Base-by-base conservation (phyloP, 2,113 vertebrate species). In the Pseudorectes ferrugineus region DNA sequence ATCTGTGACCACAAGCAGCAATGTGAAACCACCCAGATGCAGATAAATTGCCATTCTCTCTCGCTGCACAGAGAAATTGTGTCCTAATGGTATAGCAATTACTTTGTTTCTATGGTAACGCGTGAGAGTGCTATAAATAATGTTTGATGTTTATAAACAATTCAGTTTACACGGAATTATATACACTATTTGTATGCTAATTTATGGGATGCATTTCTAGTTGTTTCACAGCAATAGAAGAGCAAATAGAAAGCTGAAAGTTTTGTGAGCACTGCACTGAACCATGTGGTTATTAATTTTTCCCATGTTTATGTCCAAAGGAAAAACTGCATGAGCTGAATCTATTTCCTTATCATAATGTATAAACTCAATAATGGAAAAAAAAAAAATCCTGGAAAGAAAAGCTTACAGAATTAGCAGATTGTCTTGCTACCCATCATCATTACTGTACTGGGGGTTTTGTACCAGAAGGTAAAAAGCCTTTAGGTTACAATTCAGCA, bases 111-210 rank as follows among this genome's bases (percentile, higher is more conserved):
- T 85, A 90, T 95, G 92, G 94, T 21, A 78, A 93, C 8, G 0
- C 18, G 42, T 70, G 71, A 35, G 45, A 12, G 55, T 0, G 0
- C 70, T 86, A 43, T 80, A 92, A 96, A 92, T 91, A 67, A 79
- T 22, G 68, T 67, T 52, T 85, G 67, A 52, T 96, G 85, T 96
- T 96, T 94, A 92, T 88, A 93, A 97, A 92, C 93, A 95, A 65
- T 76, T 59, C 52, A 0, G 10, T 74, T 68, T 52, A 58, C 78
- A 54, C 68, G 58, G 73, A 87, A 74, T 87, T 80, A 70, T 49
- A 15, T 18, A 14, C 65, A 26, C 43, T 74, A 74, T 95, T 93
- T 93, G 38, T 89, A 81, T 94, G 92, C 72, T 90, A 73, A 81
- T 88, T 24, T 36, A 74, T 3, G 2, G 65, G 57, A 83, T 77